Base-by-base conservation (phyloP, 2,888 invertebrate genomes). In the Rhingia campestris region DNA sequence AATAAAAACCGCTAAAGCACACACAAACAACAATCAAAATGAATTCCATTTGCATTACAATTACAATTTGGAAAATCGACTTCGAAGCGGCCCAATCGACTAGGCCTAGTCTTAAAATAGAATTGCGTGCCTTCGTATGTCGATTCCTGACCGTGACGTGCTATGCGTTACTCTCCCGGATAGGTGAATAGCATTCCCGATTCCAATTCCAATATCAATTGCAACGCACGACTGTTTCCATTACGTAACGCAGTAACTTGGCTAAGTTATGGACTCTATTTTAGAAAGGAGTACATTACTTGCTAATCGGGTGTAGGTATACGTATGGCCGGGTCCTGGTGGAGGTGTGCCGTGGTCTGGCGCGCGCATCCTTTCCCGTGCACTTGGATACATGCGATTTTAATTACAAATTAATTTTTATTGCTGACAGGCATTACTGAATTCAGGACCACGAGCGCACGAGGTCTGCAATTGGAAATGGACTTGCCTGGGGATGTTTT, bases 401-500 rank as follows among this genome's bases (percentile, higher is more conserved):
- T 81, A 81, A 81, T 81, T 77, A 81, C 77, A 77, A 81, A 81
- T 81, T 81, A 81, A 81, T 81, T 81, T 81, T 81, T 81, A 81
- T 77, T 81, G 72, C 81, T 81, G 81, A 81, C 81, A 81, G 77
- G 61, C 53, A 64, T 32, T 63, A 9, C 45, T 47, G 56, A 63
- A 33, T 41, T 14, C 69, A 70, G 58, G 53, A 58, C 66, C 54
- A 66, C 64, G 30, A 33, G 4, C 43, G 35, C 14, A 30, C 30
- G 39, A 51, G 63, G 47, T 58, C 70, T 53, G n/a, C 54, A 81
- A 77, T 77, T 67, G 72, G 53, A 59, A 67, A 61, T 43, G 54
- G 45, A 35, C 81, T 72, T 49, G 39, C 81, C 77, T 49, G 66
- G 10, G 39, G 72, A 54, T 81, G 81, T 77, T 81, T 77, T 77